These are phyloP conservation scores for Parnassius orleans DNA, from an alignment of 2,888 invertebrate species.

Conservation along the genomic window DNA sequence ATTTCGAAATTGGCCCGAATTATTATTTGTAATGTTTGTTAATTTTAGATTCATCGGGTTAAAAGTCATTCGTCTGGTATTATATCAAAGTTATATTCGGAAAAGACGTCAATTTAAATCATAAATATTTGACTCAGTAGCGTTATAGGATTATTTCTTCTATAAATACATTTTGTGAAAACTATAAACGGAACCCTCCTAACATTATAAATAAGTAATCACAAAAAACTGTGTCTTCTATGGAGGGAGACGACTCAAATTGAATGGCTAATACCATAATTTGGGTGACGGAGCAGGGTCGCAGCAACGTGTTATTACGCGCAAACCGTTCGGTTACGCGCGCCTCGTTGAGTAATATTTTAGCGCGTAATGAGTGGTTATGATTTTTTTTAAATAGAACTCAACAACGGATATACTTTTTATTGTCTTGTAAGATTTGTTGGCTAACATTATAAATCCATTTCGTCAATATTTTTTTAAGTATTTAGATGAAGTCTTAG, in stretches of 20 bases:
- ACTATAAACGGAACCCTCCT: not conserved
- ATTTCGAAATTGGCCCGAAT: too few relatives aligned
- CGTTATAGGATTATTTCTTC: too few relatives aligned
- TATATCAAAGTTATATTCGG: too few relatives aligned
- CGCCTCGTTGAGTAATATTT: constrained; percentile 45
- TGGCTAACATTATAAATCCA: not conserved
- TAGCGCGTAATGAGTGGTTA: constrained; percentile 43
- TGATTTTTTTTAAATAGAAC: not conserved
- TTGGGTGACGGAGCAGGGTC: constrained; percentile 51
- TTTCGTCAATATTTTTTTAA: too few relatives aligned
- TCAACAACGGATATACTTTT: constrained; percentile 3
- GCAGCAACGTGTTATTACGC: constrained; percentile 55
- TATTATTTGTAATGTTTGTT: too few relatives aligned
- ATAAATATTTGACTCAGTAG: too few relatives aligned
- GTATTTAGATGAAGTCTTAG: too few relatives aligned
- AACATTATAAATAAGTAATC: not conserved
- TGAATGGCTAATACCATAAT: constrained; percentile 46
- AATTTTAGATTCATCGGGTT: too few relatives aligned
- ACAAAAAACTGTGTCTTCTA: constrained; percentile 1
- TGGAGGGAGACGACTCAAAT: constrained; percentile 15
- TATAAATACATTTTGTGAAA: too few relatives aligned
- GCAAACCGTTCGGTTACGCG: constrained; percentile 29
- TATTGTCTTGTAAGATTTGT: not conserved
- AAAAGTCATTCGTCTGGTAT: too few relatives aligned
- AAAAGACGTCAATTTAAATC: too few relatives aligned